These are phyloP conservation scores for Tridacna gigas DNA, from an alignment of 2,888 invertebrate species.

Conservation along the genomic window DNA sequence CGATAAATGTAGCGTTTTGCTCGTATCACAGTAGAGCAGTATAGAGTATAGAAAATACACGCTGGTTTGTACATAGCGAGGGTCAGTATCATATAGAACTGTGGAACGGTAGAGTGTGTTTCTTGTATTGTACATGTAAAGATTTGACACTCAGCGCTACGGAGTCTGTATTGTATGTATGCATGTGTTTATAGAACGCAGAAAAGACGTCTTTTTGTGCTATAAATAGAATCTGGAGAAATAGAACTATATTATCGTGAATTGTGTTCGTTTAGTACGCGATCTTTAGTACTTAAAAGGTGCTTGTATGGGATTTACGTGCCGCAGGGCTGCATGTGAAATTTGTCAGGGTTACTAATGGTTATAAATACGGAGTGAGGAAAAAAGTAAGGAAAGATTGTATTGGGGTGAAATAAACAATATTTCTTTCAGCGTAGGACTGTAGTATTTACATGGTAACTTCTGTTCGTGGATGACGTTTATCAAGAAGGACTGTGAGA, in stretches of 20 bases:
- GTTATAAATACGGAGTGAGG: no score
- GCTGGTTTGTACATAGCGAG: neutral
- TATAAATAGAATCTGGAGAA: conserved; percentile 10
- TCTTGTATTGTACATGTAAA: neutral
- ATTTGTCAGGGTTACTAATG: no score
- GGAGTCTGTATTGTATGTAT: conserved; percentile 12
- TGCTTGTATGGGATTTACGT: neutral
- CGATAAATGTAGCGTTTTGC: conserved; percentile 29
- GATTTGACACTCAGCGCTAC: neutral
- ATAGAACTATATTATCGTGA: neutral
- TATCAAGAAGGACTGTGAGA: no score
- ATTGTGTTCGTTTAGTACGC: neutral
- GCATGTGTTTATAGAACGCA: conserved; percentile 13
- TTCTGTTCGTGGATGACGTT: no score
- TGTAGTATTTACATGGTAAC: no score
- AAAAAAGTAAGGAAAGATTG: no score
- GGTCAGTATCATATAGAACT: conserved; percentile 4
- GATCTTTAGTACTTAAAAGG: neutral
- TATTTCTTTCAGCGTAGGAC: no score
- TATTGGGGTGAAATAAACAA: no score
- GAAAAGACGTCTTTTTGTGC: conserved; percentile 17
- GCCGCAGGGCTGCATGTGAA: neutral
- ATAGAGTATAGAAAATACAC: neutral
- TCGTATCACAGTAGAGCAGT: conserved; percentile 6
- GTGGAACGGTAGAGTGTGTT: neutral